These are phyloP conservation scores for Lissocephala sabroskyi DNA, from an alignment of 2,888 invertebrate genomes.

Conservation along the genomic window DNA sequence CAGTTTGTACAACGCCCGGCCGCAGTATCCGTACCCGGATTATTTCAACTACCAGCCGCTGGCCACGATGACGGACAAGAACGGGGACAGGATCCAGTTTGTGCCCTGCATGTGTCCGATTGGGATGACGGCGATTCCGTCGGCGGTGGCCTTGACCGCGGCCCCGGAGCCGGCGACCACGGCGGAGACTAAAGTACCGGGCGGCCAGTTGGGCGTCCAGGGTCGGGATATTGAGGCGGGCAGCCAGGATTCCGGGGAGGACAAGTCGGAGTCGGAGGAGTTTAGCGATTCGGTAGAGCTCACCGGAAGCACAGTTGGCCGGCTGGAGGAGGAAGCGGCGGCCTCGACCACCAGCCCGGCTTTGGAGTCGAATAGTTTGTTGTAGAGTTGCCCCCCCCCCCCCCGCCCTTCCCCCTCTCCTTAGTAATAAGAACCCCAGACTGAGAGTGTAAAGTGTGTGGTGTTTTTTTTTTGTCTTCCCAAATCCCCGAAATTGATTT, in stretches of 20 bases:
- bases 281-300: neutral
- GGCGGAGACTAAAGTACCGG: slow-evolving; percentile 8
- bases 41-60: slow-evolving; percentile 55
- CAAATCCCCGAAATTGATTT: no score
- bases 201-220: slow-evolving; percentile 20
- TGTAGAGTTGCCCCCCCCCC: no score
- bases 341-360: slow-evolving; percentile 29
- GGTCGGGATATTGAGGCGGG: slow-evolving; percentile 30
- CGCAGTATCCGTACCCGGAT: slow-evolving; percentile 69
- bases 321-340: slow-evolving; percentile 1
- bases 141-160: slow-evolving; percentile 14
- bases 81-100: slow-evolving; percentile 52
- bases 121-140: slow-evolving; percentile 21
- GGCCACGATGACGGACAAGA: slow-evolving; percentile 22
- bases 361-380: slow-evolving; percentile 29
- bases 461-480: no score
- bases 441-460: slow-evolving; percentile 24
- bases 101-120: slow-evolving; percentile 71
- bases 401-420: slow-evolving; percentile 13
- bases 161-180: neutral
- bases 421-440: slow-evolving; percentile 19
- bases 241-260: slow-evolving; percentile 9
- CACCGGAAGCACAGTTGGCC: neutral
- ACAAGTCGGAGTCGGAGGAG: slow-evolving; percentile 8
- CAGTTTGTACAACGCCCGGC: slow-evolving; percentile 57